Evolutionary conservation across 2,888 invertebrate species (phyloP), one percentile per base, ranked within the genome.

Genomic region (Melipona beecheii): DNA sequence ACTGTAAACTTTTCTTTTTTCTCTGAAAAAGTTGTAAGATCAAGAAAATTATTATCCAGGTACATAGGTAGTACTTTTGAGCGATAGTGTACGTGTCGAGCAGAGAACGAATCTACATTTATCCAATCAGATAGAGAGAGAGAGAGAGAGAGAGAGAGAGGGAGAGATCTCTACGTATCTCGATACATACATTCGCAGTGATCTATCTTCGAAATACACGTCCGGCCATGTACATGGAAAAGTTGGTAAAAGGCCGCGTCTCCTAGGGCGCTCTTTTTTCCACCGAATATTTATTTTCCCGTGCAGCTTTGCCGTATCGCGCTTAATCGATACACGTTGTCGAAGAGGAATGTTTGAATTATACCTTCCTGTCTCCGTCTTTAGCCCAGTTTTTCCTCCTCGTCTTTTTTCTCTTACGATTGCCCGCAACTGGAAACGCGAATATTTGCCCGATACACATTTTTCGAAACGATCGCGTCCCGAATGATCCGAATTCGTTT

Each of bases 271-370:
- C 4, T 24, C 19, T 52, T 74, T 52, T 81, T 56, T 31, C 43
- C 64, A 70, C 24, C 27, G 31, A 31, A 71, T 77, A 77, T 77
- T 81, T 83, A 74, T 73, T 77, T 77, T 76, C 3, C 24, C 52
- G 58, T 49, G 49, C 60, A n/a, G 62, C 75, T 58, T 68, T 64
- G 43, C 43, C 72, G 66, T 70, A 76, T 84, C 73, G 36, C 73
- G 78, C 24, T 73, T 82, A 84, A 82, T 78, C 84, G 78, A 78
- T 82, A 72, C 70, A 64, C 43, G n/a, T n/a, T 82, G 56, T 60
- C 72, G 27, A 24, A 50, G 72, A 74, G 75, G 56, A 82, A 75
- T 58, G 66, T 82, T 72, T 72, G 69, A 78, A 75, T 81, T 78
- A 74, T 65, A 74, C 73, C 31, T 56, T 43, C 49, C 50, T 24